These are phyloP conservation scores for Brachyalestes nurse DNA, from an alignment of 2,797 vertebrate genomes.

Conservation along the genomic window DNA sequence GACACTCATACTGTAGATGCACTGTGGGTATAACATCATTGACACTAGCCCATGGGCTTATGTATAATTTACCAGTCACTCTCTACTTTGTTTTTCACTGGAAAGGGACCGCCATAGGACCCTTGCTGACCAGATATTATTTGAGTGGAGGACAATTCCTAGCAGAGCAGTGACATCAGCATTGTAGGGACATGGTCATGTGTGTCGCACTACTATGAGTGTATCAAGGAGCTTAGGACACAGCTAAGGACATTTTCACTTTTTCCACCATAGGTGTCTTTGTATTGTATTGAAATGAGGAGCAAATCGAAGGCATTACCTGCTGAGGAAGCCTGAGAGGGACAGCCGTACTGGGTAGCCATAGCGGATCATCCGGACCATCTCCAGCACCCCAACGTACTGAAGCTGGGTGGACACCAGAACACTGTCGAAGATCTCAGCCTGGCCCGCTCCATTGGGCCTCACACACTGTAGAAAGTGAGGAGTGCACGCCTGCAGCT, in stretches of 20 bases:
- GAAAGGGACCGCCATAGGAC: no score
- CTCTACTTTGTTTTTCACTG: neutral
- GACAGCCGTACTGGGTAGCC: slow-evolving; percentile 90
- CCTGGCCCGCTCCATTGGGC: slow-evolving; percentile 82
- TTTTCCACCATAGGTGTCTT: neutral
- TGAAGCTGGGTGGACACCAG: slow-evolving; percentile 93
- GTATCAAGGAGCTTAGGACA: neutral
- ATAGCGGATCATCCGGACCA: slow-evolving; percentile 91
- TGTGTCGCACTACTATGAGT: neutral
- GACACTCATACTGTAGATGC: no score
- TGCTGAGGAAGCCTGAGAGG: slow-evolving; percentile 88
- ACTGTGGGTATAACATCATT: no score
- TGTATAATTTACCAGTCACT: neutral
- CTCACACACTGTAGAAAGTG: slow-evolving; percentile 92
- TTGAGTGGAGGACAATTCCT: neutral
- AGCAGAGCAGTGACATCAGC: neutral
- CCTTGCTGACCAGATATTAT: neutral
- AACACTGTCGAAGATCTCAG: slow-evolving; percentile 87
- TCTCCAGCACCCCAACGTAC: slow-evolving; percentile 90
- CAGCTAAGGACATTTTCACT: neutral
- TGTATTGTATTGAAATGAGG: neutral
- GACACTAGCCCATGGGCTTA: no score
- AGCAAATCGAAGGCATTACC: slow-evolving; percentile 74
- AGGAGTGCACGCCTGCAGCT: slow-evolving; percentile 84
- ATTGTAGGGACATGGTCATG: neutral